Evolutionary conservation across 2,113 vertebrate genomes (phyloP), one percentile per base, ranked within the genome.

Genomic region (Clarias gariepinus): DNA sequence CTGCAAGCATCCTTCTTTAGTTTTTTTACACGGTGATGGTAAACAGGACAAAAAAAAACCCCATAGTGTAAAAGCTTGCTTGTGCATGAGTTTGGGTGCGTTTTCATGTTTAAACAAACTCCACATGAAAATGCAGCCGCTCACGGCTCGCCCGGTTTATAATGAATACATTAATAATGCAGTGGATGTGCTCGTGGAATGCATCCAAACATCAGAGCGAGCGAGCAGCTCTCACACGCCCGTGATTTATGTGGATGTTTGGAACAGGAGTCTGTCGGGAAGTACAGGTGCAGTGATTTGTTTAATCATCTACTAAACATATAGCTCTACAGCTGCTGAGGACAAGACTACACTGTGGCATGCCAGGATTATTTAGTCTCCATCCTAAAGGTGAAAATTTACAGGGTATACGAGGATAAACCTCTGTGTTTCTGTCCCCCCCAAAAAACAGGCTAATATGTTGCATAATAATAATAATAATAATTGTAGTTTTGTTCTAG

Each of bases 231-330:
- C 78, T 80, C 55, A 12, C 15, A 57, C 55, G 15, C 28, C 57
- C 61, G 57, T 81, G 78, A 61, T 87, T 87, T 87, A 89, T 82
- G 55, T 78, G 77, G 23, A 55, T 87, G 83, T 89, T 84, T 87
- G 84, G 71, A 82, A 78, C 85, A 82, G 77, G 41, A 85, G 71
- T 82, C 79, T 85, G 76, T 80, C 33, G 33, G 69, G 68, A 78
- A 83, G 52, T 82, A 82, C 85, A 41, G 81, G 85, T 86, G 84
- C 53, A 71, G 60, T 73, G 86, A 84, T 87, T 89, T 89, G 81
- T 89, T 89, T 78, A 89, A 89, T 85, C 86, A 79, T 71, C 66
- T 84, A 52, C 73, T 89, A 83, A 87, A 87, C 85, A 82, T 73
- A 86, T 63, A 85, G 86, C 77, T 52, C 28, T 74, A 79, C 64